phyloP scores from a whole-genome alignment of 2,888 invertebrate genomes.

The Cantharis rustica region DNA sequence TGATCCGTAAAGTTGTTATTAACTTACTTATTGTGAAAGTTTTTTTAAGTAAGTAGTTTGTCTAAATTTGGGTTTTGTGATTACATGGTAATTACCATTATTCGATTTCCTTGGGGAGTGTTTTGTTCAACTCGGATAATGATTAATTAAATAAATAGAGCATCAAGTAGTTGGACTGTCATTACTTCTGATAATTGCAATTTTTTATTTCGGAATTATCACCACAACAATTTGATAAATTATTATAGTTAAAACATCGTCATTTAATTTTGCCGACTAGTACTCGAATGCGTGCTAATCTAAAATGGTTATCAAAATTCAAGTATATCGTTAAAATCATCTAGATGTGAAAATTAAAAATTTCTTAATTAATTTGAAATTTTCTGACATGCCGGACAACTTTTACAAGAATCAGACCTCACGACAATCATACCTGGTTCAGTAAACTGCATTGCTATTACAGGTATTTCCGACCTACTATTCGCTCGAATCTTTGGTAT shows the following conservation, averaged over 20 bases:
- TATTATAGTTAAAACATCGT: neutral
- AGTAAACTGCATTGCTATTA: conserved; percentile 19
- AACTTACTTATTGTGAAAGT: neutral
- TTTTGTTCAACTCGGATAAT: conserved; percentile 6
- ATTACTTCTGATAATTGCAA: neutral
- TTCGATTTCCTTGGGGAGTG: conserved; percentile 9
- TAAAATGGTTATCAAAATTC: neutral
- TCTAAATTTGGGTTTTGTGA: neutral
- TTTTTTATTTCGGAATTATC: neutral
- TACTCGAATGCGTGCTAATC: neutral
- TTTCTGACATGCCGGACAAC: conserved; percentile 16
- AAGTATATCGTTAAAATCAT: neutral
- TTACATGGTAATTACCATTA: conserved; percentile 1
- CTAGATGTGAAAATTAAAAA: neutral
- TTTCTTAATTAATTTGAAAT: neutral
- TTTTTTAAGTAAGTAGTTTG: neutral
- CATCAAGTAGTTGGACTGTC: conserved; percentile 16
- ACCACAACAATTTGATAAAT: neutral
- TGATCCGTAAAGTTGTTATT: neutral
- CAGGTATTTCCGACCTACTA: conserved; percentile 28
- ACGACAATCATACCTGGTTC: conserved; percentile 14
- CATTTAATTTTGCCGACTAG: neutral
- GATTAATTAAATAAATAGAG: conserved; percentile 21
- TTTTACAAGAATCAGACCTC: conserved; percentile 9
- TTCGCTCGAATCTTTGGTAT: conserved; percentile 13